phyloP scores from a whole-genome alignment of 2,888 invertebrate species.

The Lasius fuliginosus region DNA sequence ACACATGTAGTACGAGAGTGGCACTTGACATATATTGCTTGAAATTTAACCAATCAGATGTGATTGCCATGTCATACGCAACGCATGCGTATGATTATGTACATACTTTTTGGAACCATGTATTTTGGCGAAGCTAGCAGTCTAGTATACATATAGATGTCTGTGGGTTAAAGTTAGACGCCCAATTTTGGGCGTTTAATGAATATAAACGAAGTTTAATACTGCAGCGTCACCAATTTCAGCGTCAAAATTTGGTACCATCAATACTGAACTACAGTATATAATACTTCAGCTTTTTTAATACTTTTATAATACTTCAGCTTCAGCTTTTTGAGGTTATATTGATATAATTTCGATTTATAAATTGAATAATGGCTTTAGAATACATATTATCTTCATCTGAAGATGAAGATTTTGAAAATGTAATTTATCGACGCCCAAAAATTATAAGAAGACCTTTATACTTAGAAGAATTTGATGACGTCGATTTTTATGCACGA shows the following conservation, averaged over 20 bases:
- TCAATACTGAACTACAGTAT: no score
- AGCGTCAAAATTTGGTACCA: not conserved
- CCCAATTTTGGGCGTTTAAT: not conserved
- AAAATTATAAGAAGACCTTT: not conserved
- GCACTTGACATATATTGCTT: no score
- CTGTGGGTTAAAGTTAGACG: not conserved
- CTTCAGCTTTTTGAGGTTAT: not conserved
- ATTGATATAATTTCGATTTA: no score
- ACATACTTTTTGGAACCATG: no score
- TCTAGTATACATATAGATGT: no score
- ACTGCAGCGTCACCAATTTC: not conserved
- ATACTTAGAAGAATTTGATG: conserved; percentile 7
- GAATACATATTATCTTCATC: not conserved
- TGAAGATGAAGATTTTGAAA: not conserved
- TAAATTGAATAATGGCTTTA: not conserved
- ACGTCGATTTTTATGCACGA: conserved; percentile 1
- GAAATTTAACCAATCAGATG: no score
- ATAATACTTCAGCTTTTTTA: no score
- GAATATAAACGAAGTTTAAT: conserved; percentile 5
- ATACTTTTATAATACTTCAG: no score
- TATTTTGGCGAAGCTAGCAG: no score
- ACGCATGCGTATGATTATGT: no score
- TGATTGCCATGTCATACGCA: no score
- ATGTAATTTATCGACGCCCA: not conserved
- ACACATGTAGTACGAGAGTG: no score